A percentile compares a stretch with the other conserved stretches of the same genome.
These are phyloP conservation scores for Heliconius sara DNA, from an alignment of 2,888 invertebrate species.

Conservation along the genomic window DNA sequence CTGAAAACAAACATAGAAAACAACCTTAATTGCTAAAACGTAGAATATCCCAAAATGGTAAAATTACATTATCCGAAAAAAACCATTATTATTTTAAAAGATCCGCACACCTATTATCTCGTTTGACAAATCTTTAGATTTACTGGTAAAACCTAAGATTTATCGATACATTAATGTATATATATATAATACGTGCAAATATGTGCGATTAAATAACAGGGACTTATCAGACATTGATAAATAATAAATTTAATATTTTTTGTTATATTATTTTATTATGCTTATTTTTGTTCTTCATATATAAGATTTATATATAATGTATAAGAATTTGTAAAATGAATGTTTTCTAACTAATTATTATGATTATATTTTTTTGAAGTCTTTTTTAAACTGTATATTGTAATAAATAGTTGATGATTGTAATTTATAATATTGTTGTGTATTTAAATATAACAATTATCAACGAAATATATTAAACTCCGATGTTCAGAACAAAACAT, in stretches of 20 bases:
- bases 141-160: slow-evolving; percentile 5
- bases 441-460: slow-evolving; percentile 26
- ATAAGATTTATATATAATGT: slow-evolving; percentile 9
- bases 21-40: background rate
- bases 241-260: background rate
- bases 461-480: slow-evolving; percentile 40
- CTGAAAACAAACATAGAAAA: background rate
- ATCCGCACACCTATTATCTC: background rate
- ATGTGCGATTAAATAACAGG: background rate
- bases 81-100: background rate
- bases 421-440: slow-evolving; percentile 32
- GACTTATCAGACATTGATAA: background rate
- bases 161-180: background rate
- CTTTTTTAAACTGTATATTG: slow-evolving; percentile 25
- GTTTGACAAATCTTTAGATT: background rate
- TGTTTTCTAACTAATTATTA: slow-evolving; percentile 17
- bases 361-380: slow-evolving; percentile 27
- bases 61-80: background rate
- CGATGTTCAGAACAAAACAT: slow-evolving; percentile 17
- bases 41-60: background rate
- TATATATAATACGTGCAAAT: background rate
- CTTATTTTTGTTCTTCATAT: slow-evolving; percentile 3
- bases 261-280: background rate
- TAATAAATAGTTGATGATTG: slow-evolving; percentile 28
- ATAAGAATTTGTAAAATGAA: slow-evolving; percentile 5